phyloP scores from a whole-genome alignment of 2,113 vertebrate genomes.

The Prolemur simus region DNA sequence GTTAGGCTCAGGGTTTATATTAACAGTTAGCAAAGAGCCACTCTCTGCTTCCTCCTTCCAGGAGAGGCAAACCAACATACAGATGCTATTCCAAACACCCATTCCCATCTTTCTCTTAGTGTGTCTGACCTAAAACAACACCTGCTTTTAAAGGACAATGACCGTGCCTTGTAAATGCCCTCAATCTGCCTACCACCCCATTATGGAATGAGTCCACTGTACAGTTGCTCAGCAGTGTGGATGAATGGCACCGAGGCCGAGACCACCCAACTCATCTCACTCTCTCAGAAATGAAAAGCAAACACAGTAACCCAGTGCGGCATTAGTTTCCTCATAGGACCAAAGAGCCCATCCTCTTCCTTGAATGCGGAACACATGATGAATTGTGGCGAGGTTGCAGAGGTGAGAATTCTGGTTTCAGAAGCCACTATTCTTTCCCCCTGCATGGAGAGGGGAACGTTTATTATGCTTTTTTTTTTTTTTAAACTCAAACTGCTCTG shows the following conservation, averaged over 20 bases:
- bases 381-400: conserved; percentile 3
- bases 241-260: not conserved
- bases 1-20: not conserved
- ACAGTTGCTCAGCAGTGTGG: not conserved
- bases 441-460: not conserved
- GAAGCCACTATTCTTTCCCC: conserved; percentile 32
- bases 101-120: not conserved
- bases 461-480: not conserved
- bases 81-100: not conserved
- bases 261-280: conserved; percentile 38
- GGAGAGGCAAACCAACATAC: not conserved
- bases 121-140: not conserved
- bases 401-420: conserved; percentile 51
- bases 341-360: conserved; percentile 9
- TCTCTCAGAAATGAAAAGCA: not conserved
- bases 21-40: not conserved
- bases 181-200: not conserved
- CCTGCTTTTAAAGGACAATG: not conserved
- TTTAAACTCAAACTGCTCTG: not conserved
- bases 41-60: not conserved
- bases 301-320: not conserved
- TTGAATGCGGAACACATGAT: not conserved
- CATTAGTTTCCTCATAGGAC: not conserved
- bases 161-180: not conserved
- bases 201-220: not conserved